A percentile compares a stretch with the other conserved stretches of the same genome.
Conservation (phyloP, 2,113 vertebrate genomes). For the Eulacestoma nigropectus region DNA sequence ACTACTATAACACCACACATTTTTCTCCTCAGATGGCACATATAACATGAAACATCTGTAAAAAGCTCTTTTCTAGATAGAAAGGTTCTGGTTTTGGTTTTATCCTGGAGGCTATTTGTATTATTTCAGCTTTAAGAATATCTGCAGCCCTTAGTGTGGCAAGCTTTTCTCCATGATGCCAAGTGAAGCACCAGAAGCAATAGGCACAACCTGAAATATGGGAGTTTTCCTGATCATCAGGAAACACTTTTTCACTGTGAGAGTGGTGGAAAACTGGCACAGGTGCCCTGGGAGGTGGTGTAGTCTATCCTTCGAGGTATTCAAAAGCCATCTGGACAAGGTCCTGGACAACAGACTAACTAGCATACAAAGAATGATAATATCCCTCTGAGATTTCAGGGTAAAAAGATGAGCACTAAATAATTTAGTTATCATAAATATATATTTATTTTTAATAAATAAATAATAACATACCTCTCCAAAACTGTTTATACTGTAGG, state of each 20-base stretch:
- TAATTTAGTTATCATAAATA: neutral
- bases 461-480: neutral
- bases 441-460: neutral
- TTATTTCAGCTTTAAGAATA: neutral
- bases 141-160: neutral
- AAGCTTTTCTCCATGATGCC: neutral
- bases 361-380: neutral
- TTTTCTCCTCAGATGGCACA: neutral
- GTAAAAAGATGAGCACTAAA: neutral
- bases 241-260: neutral
- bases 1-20: neutral
- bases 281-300: neutral
- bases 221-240: neutral
- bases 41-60: neutral
- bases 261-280: neutral
- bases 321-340: neutral
- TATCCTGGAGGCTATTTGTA: neutral
- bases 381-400: neutral
- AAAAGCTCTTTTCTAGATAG: neutral
- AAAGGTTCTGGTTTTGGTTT: neutral
- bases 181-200: neutral
- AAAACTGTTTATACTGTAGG: neutral
- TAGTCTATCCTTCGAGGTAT: neutral
- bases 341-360: neutral
- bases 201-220: neutral